Base-by-base conservation (phyloP, 2,888 invertebrate genomes). In the Tryphoninae sp. region DNA sequence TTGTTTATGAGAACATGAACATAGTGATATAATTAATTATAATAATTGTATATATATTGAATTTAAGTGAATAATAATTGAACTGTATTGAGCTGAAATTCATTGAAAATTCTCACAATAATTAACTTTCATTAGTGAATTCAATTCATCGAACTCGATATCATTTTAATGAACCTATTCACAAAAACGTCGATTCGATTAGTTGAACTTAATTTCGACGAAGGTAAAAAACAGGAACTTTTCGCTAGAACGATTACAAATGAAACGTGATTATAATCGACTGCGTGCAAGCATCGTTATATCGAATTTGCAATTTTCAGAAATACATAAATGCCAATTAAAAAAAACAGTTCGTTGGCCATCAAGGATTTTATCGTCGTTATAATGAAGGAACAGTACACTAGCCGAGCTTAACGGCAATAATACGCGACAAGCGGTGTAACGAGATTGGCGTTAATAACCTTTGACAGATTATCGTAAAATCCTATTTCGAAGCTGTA, bases 391-490 rank as follows among this genome's bases (percentile, higher is more conserved):
- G 19, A 22, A 42, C 2, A 58, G 11, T 23, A 9, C 22, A 40
- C 19, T 2, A 3, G 59, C 45, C 59, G 19, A 69, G 55, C 22
- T 64, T 33, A 13, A 40, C 62, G 49, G 22, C 45, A 62, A 58
- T 33, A 68, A 59, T 22, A 51, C 64, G 53, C 49, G 9, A 40
- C 67, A 51, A 59, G 7, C 69, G 40, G 11, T 75, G 8, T 33
- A 78, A 67, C 61, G 53, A 65, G 69, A 78, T 81, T 71, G 78
- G 74, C 71, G 69, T 81, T 78, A 75, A 78, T 75, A 71, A 75
- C 69, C 78, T 75, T 81, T 61, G 81, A 75, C 42, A 64, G 81
- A 71, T 78, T 69, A 78, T 65, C 58, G 71, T 78, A 61, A 45
- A 78, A 78, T 78, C 78, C 58, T 16, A 71, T 75, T 78, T 75